Percentiles rank a stretch among this genome's conserved stretches.
These are phyloP conservation scores for Sebastes variabilis DNA, from an alignment of 2,797 vertebrate species.

Conservation along the genomic window DNA sequence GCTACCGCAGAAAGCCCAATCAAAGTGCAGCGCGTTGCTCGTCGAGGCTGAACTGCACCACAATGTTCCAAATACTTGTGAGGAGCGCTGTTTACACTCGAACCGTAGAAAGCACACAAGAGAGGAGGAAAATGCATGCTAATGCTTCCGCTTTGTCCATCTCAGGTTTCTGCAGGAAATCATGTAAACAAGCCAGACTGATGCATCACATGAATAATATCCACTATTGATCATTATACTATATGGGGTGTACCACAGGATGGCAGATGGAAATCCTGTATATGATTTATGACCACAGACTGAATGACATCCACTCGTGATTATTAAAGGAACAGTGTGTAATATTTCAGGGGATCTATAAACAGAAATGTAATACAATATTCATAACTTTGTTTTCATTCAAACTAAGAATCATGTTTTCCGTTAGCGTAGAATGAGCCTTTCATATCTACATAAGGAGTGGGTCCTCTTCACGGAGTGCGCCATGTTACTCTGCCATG, in stretches of 20 bases:
- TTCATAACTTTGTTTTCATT: no score
- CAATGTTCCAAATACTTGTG: slow-evolving; percentile 59
- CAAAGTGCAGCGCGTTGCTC: slow-evolving; percentile 68
- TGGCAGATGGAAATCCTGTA: slow-evolving; percentile 12
- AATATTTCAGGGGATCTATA: no score
- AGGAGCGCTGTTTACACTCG: slow-evolving; percentile 54
- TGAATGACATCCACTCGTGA: slow-evolving; percentile 16
- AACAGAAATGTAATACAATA: no score
- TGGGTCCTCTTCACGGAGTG: no score
- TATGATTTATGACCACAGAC: slow-evolving; percentile 22
- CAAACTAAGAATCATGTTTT: no score
- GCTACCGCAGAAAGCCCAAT: slow-evolving; percentile 68
- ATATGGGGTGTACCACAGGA: neutral
- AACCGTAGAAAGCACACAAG: slow-evolving; percentile 30
- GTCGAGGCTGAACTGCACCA: slow-evolving; percentile 66
- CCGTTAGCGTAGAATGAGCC: no score
- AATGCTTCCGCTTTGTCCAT: slow-evolving; percentile 26
- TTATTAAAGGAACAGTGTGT: slow-evolving; percentile 10
- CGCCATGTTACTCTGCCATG: no score
- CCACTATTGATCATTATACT: slow-evolving; percentile 4
- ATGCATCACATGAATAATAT: slow-evolving; percentile 41
- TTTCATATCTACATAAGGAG: no score
- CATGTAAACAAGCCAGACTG: slow-evolving; percentile 21
- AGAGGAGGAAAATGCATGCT: slow-evolving; percentile 8
- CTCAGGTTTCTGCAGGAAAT: slow-evolving; percentile 2